A percentile compares a stretch with the other conserved stretches of the same genome.
Conservation (phyloP, 2,113 vertebrate species). For the Orientallactaga bullata region DNA sequence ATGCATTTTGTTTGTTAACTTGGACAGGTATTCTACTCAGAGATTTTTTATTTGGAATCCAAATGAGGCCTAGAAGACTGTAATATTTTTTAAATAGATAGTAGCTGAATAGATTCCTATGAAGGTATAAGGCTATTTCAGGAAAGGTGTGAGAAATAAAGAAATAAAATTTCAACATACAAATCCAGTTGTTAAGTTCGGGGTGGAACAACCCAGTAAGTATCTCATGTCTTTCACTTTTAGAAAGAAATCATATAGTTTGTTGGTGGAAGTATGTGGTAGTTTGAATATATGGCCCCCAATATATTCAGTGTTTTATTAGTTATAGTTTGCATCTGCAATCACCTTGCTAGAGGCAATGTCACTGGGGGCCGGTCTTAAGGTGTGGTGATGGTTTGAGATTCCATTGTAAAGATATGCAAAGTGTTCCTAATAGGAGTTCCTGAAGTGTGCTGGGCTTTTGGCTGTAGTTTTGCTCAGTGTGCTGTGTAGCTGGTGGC, state of each 20-base stretch:
- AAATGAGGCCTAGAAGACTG: neutral
- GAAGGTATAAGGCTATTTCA: neutral
- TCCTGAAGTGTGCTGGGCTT: too few species aligned
- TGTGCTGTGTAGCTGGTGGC: too few species aligned
- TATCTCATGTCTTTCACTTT: neutral
- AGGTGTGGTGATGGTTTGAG: too few species aligned
- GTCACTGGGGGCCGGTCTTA: too few species aligned
- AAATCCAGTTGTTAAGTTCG: neutral
- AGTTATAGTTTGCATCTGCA: too few species aligned
- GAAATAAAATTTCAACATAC: conserved; percentile 29
- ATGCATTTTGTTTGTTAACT: conserved; percentile 34
- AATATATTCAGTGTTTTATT: too few species aligned
- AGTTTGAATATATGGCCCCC: too few species aligned
- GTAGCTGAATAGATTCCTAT: neutral
- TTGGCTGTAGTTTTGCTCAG: too few species aligned
- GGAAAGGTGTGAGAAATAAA: neutral
- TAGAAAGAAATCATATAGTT: neutral
- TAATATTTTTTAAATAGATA: conserved; percentile 36
- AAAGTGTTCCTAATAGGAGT: too few species aligned
- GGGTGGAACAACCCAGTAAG: neutral
- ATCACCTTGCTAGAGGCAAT: too few species aligned
- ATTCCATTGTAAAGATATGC: too few species aligned
- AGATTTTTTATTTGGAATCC: conserved; percentile 41
- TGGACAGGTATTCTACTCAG: neutral
- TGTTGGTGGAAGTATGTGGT: neutral